Evolutionary conservation across 2,888 invertebrate species (phyloP), one percentile per base, ranked within the genome.

Genomic region (Orthonevra nobilis): DNA sequence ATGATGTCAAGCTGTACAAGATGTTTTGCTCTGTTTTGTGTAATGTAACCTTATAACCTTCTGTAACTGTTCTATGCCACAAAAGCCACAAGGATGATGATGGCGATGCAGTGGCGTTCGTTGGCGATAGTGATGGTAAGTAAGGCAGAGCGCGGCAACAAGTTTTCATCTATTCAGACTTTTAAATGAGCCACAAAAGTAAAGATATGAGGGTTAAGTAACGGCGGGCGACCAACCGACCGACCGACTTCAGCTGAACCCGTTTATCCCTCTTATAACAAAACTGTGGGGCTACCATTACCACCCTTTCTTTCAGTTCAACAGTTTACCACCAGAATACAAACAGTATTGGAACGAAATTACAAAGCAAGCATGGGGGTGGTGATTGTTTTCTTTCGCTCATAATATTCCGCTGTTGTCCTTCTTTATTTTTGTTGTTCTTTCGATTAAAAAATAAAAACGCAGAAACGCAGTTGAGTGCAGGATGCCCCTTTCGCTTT

Each of bases 21-120:
- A 79, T 79, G 79, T 73, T 79, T 73, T 73, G 56, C 73, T 30
- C 61, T 61, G 26, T 70, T 73, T 73, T 68, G 36, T 50, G 61
- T 60, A 74, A 79, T 81, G 83, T 83, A 83, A 83, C 83, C 83
- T 81, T 82, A 83, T 83, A 83, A 83, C 83, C 83, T 83, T 82
- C 73, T 79, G 56, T 61, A 79, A 73, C 73, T 73, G 56, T 79
- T 79, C 79, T 61, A 66, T 73, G 66, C 66, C 30, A 68, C 61
- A 79, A 73, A 73, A 68, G 79, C 66, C 38, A 66, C 66, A 6
- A 61, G 61, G 40, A 42, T 50, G 36, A n/a, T 3, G 34, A 23
- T 50, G 12, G 20, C 32, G 23, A 23, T 23, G 40, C 23, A 4
- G 5, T 23, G 23, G 23, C 23, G 30, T 6, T 38, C 17, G 4